Percentiles rank a stretch among this genome's conserved stretches.
These are phyloP conservation scores for Orthosia gracilis DNA, from an alignment of 2,888 invertebrate genomes.

Conservation along the genomic window DNA sequence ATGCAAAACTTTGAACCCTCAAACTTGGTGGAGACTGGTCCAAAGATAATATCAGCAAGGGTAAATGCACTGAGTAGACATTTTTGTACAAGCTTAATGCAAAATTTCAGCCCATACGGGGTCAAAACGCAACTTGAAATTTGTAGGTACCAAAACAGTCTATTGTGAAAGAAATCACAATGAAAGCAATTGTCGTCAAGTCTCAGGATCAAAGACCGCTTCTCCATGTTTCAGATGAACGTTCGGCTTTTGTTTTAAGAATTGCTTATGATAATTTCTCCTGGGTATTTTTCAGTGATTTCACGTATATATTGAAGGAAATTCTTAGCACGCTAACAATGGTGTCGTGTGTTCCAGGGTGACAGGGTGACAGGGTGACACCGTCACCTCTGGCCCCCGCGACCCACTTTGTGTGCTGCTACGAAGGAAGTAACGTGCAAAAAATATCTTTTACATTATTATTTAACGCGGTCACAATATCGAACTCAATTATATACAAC, in stretches of 20 bases:
- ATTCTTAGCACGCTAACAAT: constrained; percentile 20
- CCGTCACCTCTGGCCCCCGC: constrained; percentile 63
- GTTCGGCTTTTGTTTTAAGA: constrained; percentile 6
- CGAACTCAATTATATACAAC: neutral
- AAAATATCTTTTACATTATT: constrained; percentile 26
- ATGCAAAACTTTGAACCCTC: constrained; percentile 1
- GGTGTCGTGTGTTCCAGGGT: constrained; percentile 18
- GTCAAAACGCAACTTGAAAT: constrained; percentile 41
- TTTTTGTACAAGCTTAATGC: constrained; percentile 22
- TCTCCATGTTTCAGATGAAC: neutral
- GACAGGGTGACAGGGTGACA: constrained; percentile 45
- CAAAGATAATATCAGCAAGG: constrained; percentile 21
- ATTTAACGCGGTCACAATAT: neutral
- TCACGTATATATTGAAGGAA: neutral
- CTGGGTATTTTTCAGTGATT: constrained; percentile 11
- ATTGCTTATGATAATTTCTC: constrained; percentile 4
- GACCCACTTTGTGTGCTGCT: constrained; percentile 38
- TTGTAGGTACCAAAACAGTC: constrained; percentile 26
- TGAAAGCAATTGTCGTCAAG: constrained; percentile 36
- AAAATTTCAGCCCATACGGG: constrained; percentile 36
- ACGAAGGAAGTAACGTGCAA: constrained; percentile 42
- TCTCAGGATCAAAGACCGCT: constrained; percentile 38
- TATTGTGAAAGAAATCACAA: constrained; percentile 51
- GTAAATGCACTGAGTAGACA: constrained; percentile 35
- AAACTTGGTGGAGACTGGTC: constrained; percentile 35